Conservation (phyloP, 2,888 invertebrate genomes). For the Agonopterix heracliana region DNA sequence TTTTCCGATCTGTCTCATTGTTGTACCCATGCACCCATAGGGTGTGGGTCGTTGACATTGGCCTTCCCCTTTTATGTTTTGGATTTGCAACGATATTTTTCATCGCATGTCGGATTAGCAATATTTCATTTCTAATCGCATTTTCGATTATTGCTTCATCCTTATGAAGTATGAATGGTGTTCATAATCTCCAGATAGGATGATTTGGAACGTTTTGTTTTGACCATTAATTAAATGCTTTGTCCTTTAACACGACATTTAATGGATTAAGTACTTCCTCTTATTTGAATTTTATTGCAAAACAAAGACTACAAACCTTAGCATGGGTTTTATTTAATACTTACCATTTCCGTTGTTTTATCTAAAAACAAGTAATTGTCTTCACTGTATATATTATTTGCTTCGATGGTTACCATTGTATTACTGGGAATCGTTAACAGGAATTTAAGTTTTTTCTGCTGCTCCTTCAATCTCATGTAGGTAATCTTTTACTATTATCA, state of each 20-base stretch:
- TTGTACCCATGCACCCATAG: constrained; percentile 56
- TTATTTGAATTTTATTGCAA: neutral
- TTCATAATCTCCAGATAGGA: constrained; percentile 36
- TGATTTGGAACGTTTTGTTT: constrained; percentile 26
- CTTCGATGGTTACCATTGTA: constrained; percentile 23
- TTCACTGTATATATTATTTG: constrained; percentile 18
- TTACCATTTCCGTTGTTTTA: constrained; percentile 10
- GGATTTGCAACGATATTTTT: constrained; percentile 63
- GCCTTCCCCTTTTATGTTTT: constrained; percentile 58
- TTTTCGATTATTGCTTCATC: constrained; percentile 31
- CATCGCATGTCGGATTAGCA: constrained; percentile 57
- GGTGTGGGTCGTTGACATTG: constrained; percentile 72
- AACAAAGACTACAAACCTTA: too few species aligned
- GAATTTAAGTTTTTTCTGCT: neutral
- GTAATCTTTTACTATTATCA: too few species aligned
- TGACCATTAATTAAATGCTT: constrained; percentile 11
- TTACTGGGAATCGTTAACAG: constrained; percentile 14
- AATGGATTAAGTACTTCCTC: neutral
- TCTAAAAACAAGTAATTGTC: constrained; percentile 18
- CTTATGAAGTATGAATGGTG: constrained; percentile 4
- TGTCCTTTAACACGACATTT: neutral
- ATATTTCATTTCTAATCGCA: constrained; percentile 55
- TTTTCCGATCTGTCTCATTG: constrained; percentile 52
- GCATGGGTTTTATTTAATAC: too few species aligned
- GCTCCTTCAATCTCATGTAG: neutral